Evolutionary conservation across 2,888 invertebrate genomes (phyloP), one percentile per base, ranked within the genome.

Genomic region (Candidula unifasciata): DNA sequence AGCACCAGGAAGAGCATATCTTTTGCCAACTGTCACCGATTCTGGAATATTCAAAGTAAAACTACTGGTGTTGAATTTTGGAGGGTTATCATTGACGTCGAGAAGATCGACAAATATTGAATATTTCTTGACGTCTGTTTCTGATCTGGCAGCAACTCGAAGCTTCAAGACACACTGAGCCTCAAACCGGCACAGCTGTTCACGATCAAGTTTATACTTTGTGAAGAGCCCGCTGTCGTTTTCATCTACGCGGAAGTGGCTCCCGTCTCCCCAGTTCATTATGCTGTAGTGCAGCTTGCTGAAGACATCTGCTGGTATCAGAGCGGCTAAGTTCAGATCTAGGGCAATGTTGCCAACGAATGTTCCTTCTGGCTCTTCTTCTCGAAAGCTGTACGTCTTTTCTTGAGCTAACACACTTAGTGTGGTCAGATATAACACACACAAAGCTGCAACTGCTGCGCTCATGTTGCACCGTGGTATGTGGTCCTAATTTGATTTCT

Each of bases 11-110:
- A 90, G 86, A 2, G 88, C 87, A 68, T 88, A 88, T 10, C 87
- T 86, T 13, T 88, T 87, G 13, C 89, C 89, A 10, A 89, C 83
- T 18, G 84, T 81, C 13, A 90, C 88, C 3, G 89, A 88, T 85
- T 92, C 92, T 5, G 91, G 88, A 71, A 92, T 89, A 2, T 88
- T 83, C 37, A 91, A 60, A 80, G 80, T 82, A 24, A 89, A 64
- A n/a, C 81, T 82, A 24, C 88, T 79, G 24, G 80, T 74, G 18
- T 88, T 86, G 87, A 92, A 93, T 54, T 77, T 85, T 6, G 93
- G 93, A 21, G 89, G 73, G 87, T 92, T 91, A 83, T 93, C 93
- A 86, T 93, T 93, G 27, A 91, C 88, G 87, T 93, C 93, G 54
- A 88, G 84, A 16, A 93, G 85, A 57, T 87, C 87, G 16, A 93